phyloP scores from a whole-genome alignment of 2,888 invertebrate species.

The Epirrhoe tristata region DNA sequence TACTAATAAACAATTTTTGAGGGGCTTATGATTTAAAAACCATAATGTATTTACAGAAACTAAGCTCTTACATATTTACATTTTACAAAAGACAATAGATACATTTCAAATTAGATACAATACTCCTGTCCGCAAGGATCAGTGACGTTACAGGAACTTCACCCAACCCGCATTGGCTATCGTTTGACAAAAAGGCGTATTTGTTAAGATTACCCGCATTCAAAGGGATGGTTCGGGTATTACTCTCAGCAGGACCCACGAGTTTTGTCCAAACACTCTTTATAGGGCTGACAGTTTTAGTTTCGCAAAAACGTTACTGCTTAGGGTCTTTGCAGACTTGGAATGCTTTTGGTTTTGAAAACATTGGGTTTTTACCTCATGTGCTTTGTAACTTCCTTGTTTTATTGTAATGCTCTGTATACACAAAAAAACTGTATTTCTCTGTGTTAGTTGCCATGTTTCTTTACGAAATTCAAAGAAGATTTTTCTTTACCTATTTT shows the following conservation, averaged over 20 bases:
- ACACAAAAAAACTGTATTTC: too few relatives aligned
- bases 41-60: too few relatives aligned
- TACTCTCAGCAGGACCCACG: constrained; percentile 33
- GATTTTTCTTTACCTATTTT: too few relatives aligned
- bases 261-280: constrained; percentile 18
- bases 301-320: neutral
- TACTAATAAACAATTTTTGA: too few relatives aligned
- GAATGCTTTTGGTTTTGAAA: neutral
- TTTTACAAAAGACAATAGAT: constrained; percentile 8
- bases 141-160: constrained; percentile 21
- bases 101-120: constrained; percentile 11
- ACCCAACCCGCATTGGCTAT: constrained; percentile 33
- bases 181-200: constrained; percentile 40
- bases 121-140: constrained; percentile 4
- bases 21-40: too few relatives aligned
- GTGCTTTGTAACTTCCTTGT: too few relatives aligned
- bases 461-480: too few relatives aligned
- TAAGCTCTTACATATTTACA: too few relatives aligned
- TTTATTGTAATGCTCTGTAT: too few relatives aligned
- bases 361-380: too few relatives aligned
- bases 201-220: constrained; percentile 43
- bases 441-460: too few relatives aligned
- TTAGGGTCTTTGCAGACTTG: too few relatives aligned
- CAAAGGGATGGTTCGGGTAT: constrained; percentile 30
- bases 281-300: constrained; percentile 15